Percentiles rank a stretch among this genome's conserved stretches.
phyloP scores from a whole-genome alignment of 2,888 invertebrate species.

The Pecten maximus region DNA sequence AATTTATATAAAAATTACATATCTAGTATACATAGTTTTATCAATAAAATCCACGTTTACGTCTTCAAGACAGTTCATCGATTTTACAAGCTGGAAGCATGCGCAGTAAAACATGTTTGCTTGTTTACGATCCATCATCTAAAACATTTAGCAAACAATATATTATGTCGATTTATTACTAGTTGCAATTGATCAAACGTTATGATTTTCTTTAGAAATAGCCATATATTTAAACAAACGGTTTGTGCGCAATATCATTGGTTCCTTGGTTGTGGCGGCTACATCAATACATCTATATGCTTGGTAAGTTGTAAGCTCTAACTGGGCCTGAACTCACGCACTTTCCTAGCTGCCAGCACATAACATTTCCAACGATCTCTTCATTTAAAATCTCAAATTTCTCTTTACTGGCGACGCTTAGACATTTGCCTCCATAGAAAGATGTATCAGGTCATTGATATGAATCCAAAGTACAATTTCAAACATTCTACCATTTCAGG shows the following conservation, averaged over 20 bases:
- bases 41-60: not conserved
- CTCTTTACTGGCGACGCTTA: not conserved
- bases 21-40: not conserved
- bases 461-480: not conserved
- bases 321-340: too few relatives aligned
- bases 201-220: not conserved
- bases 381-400: not conserved
- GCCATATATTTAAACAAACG: not conserved
- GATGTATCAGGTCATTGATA: not conserved
- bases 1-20: not conserved
- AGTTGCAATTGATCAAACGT: not conserved
- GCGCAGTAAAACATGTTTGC: not conserved
- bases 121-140: not conserved
- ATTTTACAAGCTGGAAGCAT: not conserved
- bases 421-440: not conserved
- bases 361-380: not conserved
- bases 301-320: not conserved
- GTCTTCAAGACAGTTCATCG: not conserved
- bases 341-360: too few relatives aligned
- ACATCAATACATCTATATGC: not conserved
- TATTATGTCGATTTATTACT: not conserved
- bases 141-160: not conserved
- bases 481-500: not conserved
- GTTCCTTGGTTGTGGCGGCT: not conserved
- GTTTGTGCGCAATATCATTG: not conserved